Conservation (phyloP, 2,888 invertebrate genomes). For the Cremastinae sp. region DNA sequence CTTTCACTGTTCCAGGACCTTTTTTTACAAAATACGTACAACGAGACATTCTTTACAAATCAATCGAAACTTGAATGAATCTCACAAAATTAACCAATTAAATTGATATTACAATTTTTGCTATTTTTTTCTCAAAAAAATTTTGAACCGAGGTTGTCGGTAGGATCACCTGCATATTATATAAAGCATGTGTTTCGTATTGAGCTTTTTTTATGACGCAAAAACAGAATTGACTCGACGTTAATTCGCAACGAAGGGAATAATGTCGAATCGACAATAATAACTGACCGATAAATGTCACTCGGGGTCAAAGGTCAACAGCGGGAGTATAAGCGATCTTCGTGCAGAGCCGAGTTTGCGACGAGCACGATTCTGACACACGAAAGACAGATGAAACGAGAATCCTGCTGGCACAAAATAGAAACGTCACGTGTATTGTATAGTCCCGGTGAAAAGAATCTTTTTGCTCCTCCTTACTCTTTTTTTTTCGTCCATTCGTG, state of each 20-base stretch:
- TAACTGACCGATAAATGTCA: conserved; percentile 42
- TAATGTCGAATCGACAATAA: conserved; percentile 32
- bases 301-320: conserved; percentile 41
- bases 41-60: conserved; percentile 30
- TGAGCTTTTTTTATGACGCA: neutral
- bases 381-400: conserved; percentile 35
- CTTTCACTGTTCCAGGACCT: neutral
- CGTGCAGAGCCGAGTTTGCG: conserved; percentile 25
- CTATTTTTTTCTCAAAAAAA: conserved; percentile 17
- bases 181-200: no score
- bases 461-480: neutral
- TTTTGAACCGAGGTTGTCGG: neutral
- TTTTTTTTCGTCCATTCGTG: conserved; percentile 8
- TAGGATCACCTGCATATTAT: no score
- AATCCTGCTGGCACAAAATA: conserved; percentile 44
- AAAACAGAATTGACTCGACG: no score
- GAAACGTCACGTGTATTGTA: conserved; percentile 20
- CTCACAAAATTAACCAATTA: no score
- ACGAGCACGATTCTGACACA: conserved; percentile 41
- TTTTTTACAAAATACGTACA: conserved; percentile 20
- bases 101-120: no score
- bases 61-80: no score
- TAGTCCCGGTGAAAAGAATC: conserved; percentile 6
- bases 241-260: neutral
- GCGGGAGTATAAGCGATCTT: conserved; percentile 19